These are phyloP conservation scores for Himalopsyche tibetana DNA, from an alignment of 2,888 invertebrate species.

Conservation along the genomic window DNA sequence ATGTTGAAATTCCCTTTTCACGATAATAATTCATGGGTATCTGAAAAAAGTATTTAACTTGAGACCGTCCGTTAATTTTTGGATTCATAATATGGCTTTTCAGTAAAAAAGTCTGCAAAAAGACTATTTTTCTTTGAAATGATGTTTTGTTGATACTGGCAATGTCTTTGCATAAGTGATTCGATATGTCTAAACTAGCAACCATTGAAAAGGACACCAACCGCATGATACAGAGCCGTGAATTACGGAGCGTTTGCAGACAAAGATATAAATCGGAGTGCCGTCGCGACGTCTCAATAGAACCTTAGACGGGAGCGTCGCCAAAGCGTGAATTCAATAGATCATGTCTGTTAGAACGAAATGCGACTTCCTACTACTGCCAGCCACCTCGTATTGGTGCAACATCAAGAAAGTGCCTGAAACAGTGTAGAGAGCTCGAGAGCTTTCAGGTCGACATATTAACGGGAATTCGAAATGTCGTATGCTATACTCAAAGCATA, in stretches of 20 bases:
- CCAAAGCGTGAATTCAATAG: slow-evolving; percentile 31
- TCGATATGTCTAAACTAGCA: background rate
- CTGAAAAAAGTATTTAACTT: too few species aligned
- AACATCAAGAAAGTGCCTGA: background rate
- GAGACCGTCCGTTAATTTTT: too few species aligned
- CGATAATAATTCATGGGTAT: too few species aligned
- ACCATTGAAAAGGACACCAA: background rate
- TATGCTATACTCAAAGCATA: background rate
- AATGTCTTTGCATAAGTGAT: background rate
- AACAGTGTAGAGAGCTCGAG: background rate
- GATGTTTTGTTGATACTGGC: too few species aligned
- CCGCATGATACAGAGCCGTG: slow-evolving; percentile 2
- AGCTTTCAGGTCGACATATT: background rate
- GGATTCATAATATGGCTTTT: too few species aligned
- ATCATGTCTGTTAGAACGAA: slow-evolving; percentile 17
- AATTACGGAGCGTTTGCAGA: background rate
- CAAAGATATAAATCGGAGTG: slow-evolving; percentile 26
- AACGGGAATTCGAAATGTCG: background rate
- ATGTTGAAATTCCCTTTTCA: too few species aligned
- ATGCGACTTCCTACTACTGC: slow-evolving; percentile 19
- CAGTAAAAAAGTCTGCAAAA: too few species aligned
- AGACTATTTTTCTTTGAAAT: too few species aligned
- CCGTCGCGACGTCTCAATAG: slow-evolving; percentile 10
- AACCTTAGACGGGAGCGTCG: slow-evolving; percentile 19
- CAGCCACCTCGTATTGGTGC: background rate